Percentiles rank a stretch among this genome's conserved stretches.
These are phyloP conservation scores for Delphinapterus leucas DNA, from an alignment of 2,113 vertebrate genomes.

Conservation along the genomic window DNA sequence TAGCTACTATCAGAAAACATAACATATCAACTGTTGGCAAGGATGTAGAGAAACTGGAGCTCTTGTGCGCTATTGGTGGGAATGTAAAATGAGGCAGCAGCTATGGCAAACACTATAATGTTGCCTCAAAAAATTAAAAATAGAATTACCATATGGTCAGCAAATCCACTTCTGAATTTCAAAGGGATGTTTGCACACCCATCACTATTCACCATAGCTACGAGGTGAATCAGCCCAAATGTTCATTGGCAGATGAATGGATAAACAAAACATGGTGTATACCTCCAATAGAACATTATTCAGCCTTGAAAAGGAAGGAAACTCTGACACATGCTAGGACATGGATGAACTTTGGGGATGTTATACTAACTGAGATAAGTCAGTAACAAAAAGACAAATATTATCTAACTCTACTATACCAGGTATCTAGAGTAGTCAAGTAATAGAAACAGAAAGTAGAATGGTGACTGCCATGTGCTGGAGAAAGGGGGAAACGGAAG, in stretches of 20 bases:
- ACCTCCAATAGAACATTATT: neutral
- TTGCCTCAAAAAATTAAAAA: constrained; percentile 8
- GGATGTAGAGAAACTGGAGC: neutral
- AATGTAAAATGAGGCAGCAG: neutral
- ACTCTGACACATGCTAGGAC: neutral
- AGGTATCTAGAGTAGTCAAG: neutral
- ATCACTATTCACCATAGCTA: neutral
- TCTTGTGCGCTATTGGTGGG: neutral
- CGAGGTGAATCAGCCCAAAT: neutral
- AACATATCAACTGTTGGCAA: neutral
- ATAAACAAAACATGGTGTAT: neutral
- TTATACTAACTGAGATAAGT: neutral
- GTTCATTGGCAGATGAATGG: neutral
- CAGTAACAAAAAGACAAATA: neutral
- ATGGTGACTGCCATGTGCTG: neutral
- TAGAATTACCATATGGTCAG: neutral
- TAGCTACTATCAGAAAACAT: neutral
- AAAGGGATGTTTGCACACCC: neutral
- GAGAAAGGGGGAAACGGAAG: neutral
- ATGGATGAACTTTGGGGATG: neutral
- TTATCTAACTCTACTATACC: neutral
- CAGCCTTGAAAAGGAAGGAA: neutral
- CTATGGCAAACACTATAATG: neutral
- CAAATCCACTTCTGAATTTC: neutral
- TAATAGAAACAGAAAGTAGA: neutral